Evolutionary conservation across 2,888 invertebrate genomes (phyloP).

Genomic region (Mellilla xanthometata): DNA sequence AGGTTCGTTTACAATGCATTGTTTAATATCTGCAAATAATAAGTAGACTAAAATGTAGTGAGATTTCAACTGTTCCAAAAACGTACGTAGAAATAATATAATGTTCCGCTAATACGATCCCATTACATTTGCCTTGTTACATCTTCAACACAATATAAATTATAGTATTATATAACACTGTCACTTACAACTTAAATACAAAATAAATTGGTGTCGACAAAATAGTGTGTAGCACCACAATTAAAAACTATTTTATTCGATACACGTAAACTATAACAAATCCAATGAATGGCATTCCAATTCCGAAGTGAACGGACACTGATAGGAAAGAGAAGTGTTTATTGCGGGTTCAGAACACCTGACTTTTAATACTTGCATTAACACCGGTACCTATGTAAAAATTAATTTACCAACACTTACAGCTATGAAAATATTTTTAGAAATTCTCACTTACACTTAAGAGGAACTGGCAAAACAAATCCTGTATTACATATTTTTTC

Average conservation of each 20-base stretch:
- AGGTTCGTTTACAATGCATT: constrained; percentile 12
- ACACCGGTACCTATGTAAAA: constrained; percentile 66
- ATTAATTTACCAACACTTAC: constrained; percentile 78
- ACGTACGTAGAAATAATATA: constrained; percentile 33
- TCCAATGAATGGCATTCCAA: constrained; percentile 48
- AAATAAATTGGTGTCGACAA: constrained; percentile 67
- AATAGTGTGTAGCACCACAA: constrained; percentile 69
- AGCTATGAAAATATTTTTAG: constrained; percentile 78
- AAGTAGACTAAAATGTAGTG: constrained; percentile 41
- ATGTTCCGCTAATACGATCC: constrained; percentile 34
- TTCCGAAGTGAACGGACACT: constrained; percentile 45
- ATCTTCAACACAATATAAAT: constrained; percentile 21
- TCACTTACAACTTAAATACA: constrained; percentile 66
- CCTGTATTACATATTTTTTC: constrained; percentile 62
- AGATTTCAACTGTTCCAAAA: constrained; percentile 43
- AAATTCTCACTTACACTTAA: constrained; percentile 81
- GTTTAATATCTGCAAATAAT: constrained; percentile 7
- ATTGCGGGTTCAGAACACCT: constrained; percentile 37
- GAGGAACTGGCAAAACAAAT: constrained; percentile 83
- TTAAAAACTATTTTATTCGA: constrained; percentile 58
- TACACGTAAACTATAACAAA: constrained; percentile 54
- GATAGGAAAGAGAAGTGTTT: constrained; percentile 25
- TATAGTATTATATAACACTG: constrained; percentile 46
- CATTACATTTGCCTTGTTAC: constrained; percentile 45
- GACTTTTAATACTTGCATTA: constrained; percentile 59